A percentile compares a stretch with the other conserved stretches of the same genome.
Evolutionary conservation across 1,140 invertebrate species (phyloP).

Genomic region (Drosophila punjabiensis): DNA sequence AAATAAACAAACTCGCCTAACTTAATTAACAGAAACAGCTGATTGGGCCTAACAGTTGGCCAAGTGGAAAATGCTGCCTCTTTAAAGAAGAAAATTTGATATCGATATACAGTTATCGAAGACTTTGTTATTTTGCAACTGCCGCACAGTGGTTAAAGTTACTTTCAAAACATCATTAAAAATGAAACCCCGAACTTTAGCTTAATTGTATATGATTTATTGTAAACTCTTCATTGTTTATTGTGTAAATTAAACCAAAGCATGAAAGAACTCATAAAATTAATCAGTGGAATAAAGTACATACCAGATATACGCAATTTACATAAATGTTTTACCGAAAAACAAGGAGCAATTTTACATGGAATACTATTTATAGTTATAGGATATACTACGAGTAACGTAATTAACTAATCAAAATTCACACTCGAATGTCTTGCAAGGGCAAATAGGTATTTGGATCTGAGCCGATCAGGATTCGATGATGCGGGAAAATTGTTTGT

Average conservation of each 20-base stretch:
- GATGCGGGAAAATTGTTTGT: constrained; percentile 45
- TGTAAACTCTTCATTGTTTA: constrained; percentile 60
- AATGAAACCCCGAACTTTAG: not conserved
- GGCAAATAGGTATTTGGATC: constrained; percentile 19
- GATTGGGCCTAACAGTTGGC: not conserved
- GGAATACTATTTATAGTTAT: constrained; percentile 54
- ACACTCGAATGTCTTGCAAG: constrained; percentile 35
- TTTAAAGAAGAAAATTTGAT: no score
- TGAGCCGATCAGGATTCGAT: constrained; percentile 45
- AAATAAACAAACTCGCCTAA: not conserved
- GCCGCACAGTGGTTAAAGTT: not conserved
- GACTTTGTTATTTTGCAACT: no score
- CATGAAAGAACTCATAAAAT: constrained; percentile 49
- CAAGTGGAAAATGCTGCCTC: no score
- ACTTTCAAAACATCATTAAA: not conserved
- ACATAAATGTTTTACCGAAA: constrained; percentile 43
- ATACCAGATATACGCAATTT: constrained; percentile 44
- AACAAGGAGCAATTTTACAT: constrained; percentile 53
- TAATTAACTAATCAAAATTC: constrained; percentile 49
- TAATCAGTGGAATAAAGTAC: constrained; percentile 46
- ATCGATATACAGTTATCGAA: no score
- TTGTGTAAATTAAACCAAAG: constrained; percentile 64
- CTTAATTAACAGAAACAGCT: constrained; percentile 18
- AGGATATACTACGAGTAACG: constrained; percentile 47
- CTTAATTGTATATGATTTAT: constrained; percentile 35